Evolutionary conservation across 1,140 invertebrate species (phyloP).

Genomic region (Diprion similis): DNA sequence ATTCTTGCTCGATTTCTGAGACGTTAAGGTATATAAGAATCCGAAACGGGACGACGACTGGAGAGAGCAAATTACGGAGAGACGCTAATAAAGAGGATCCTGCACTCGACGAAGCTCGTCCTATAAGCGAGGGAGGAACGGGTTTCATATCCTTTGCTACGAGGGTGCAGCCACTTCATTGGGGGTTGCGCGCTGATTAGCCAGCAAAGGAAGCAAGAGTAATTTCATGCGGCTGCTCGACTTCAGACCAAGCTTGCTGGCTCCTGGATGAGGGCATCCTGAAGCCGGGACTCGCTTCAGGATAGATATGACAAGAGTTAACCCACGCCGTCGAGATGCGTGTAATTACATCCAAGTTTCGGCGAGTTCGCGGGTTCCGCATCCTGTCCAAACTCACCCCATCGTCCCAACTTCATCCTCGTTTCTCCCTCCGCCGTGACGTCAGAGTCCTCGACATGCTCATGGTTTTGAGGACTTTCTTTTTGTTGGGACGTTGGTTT

Average conservation of each 20-base stretch:
- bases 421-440: conserved; percentile 12
- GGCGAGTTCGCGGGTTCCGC: conserved; percentile 28
- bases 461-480: conserved; percentile 31
- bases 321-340: conserved; percentile 40
- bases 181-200: conserved; percentile 38
- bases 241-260: conserved; percentile 23
- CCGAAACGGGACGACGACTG: too few species aligned
- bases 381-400: neutral
- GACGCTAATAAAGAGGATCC: too few species aligned
- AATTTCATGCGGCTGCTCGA: conserved; percentile 37
- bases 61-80: too few species aligned
- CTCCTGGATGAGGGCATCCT: conserved; percentile 32
- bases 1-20: too few species aligned
- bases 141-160: conserved; percentile 12
- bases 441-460: neutral
- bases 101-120: too few species aligned
- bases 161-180: conserved; percentile 1
- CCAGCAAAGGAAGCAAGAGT: conserved; percentile 44
- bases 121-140: neutral
- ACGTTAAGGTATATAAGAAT: too few species aligned
- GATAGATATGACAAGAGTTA: conserved; percentile 50
- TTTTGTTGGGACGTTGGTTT: conserved; percentile 29
- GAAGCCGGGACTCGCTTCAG: conserved; percentile 15
- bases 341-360: conserved; percentile 51
- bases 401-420: conserved; percentile 13